Base-by-base conservation (phyloP, 2,888 invertebrate genomes). In the Acleris emargana region DNA sequence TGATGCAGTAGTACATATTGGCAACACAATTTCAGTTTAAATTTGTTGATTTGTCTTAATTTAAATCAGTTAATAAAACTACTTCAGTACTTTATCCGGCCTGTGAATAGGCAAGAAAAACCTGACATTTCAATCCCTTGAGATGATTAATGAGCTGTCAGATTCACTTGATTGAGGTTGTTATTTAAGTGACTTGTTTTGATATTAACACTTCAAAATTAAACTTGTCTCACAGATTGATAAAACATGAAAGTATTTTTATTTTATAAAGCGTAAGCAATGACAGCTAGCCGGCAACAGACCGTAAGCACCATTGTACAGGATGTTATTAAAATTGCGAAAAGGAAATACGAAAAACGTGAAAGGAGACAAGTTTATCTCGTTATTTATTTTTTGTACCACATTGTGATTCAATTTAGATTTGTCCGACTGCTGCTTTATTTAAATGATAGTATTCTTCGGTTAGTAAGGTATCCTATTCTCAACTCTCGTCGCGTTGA, bases 401-500 rank as follows among this genome's bases (percentile, higher is more conserved):
- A 45, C n/a, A 11, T 1, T 50, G 16, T 13, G 5, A 50, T 16
- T 50, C 17, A 4, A 52, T 11, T 28, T 28, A 17, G 7, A 28
- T 17, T 2, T 13, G 42, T 38, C 38, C 13, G 2, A 2, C 1
- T 2, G 38, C 38, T 0, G 28, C 7, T 28, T 38, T 9, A 0
- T 38, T 38, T 38, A 3, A 38, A 38, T 38, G 38, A 38, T 38
- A 13, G 9, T 13, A 38, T 38, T 38, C 4, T 38, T 38, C 13
- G n/a, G 43, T 45, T 17, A 45, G 7, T 13, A 38, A 45, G 45
- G 45, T 17, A 9, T 42, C 20, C n/a, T 60, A 43, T 59, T 57
- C 60, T 54, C 57, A 55, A 57, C 18, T 51, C 20, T 51, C 43
- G 60, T 61, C 43, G 18, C 6, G 45, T n/a, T 32, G 2, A 38